Evolutionary conservation across 2,797 vertebrate genomes (phyloP).

Genomic region (Linurgus olivaceus): DNA sequence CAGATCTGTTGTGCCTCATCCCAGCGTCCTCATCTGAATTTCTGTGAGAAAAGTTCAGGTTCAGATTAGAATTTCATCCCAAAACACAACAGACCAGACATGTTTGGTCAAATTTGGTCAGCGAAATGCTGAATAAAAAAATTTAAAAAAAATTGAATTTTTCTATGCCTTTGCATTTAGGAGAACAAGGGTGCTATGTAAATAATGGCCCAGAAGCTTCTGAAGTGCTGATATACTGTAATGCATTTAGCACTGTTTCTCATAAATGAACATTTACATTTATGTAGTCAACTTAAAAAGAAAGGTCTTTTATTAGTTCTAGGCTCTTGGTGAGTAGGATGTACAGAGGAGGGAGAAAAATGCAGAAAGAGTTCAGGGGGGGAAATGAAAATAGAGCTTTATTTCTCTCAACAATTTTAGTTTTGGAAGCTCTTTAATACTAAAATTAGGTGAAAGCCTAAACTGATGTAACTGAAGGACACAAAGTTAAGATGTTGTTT

Average conservation of each 20-base stretch:
- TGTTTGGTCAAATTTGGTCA: neutral
- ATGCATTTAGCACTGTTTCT: neutral
- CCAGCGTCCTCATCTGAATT: fast-evolving
- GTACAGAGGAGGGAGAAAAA: conserved; percentile 14
- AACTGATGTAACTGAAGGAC: neutral
- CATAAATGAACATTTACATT: neutral
- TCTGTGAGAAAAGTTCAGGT: neutral
- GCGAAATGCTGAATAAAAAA: neutral
- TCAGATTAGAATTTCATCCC: neutral
- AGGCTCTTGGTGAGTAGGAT: neutral
- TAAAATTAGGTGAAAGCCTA: neutral
- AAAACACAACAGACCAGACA: neutral
- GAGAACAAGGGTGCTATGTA: neutral
- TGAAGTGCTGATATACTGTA: neutral
- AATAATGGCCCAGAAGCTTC: neutral
- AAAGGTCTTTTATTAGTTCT: neutral
- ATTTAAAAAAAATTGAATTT: neutral
- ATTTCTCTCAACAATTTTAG: conserved; percentile 10
- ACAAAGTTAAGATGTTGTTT: neutral
- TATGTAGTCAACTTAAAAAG: neutral
- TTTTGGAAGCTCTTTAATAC: neutral
- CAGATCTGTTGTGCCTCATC: neutral
- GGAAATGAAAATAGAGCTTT: neutral
- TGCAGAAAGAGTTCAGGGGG: neutral
- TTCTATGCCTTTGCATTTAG: neutral